phyloP scores from a whole-genome alignment of 1,140 invertebrate species.

The Triops cancriformis region DNA sequence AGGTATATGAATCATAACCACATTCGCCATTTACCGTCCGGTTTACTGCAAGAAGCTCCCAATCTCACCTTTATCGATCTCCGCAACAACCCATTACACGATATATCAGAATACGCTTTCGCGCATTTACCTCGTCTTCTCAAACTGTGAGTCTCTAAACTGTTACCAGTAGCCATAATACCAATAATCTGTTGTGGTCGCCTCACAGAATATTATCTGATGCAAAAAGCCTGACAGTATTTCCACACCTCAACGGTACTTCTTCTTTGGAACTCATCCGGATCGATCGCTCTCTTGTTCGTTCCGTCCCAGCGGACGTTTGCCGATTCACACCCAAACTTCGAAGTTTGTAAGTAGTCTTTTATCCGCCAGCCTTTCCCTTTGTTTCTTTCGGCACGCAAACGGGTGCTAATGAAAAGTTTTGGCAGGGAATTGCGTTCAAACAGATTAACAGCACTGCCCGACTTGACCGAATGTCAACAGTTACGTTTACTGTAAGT shows the following conservation, averaged over 20 bases:
- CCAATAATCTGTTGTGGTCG: neutral
- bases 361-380: constrained; percentile 26
- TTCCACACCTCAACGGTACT: constrained; percentile 73
- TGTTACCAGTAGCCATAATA: neutral
- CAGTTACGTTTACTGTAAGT: constrained; percentile 83
- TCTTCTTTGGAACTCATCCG: constrained; percentile 64
- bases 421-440: constrained; percentile 67
- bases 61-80: constrained; percentile 56
- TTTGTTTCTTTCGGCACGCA: neutral
- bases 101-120: constrained; percentile 54
- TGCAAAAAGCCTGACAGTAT: constrained; percentile 60
- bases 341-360: constrained; percentile 69
- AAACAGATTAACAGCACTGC: constrained; percentile 58
- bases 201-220: constrained; percentile 68
- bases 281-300: constrained; percentile 68
- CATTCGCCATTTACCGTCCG: constrained; percentile 52
- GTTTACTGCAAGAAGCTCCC: constrained; percentile 48
- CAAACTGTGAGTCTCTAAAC: constrained; percentile 55
- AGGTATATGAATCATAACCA: constrained; percentile 61
- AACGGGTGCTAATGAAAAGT: neutral
- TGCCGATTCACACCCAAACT: constrained; percentile 67
- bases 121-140: constrained; percentile 53
- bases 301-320: constrained; percentile 58
- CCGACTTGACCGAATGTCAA: constrained; percentile 37
- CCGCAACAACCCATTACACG: constrained; percentile 58